Percentiles rank a stretch among this genome's conserved stretches.
phyloP scores from a whole-genome alignment of 1,140 invertebrate species.

The Listronotus oregonensis region DNA sequence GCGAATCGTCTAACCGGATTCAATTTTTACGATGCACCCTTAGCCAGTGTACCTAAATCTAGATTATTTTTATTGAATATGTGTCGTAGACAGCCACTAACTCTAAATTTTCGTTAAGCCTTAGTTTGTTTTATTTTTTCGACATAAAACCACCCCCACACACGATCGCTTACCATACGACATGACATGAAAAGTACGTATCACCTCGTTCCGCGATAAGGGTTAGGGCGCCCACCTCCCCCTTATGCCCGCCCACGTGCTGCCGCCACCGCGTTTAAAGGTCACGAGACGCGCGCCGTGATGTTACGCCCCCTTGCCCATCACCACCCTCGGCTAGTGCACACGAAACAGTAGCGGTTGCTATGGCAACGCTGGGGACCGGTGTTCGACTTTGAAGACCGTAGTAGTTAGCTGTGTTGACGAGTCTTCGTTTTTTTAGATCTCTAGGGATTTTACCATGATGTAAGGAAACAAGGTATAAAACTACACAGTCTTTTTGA shows the following conservation, averaged over 20 bases:
- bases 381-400: not conserved
- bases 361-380: slow-evolving; percentile 5
- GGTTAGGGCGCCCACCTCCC: slow-evolving; percentile 2
- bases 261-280: slow-evolving; percentile 29
- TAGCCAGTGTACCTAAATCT: too few species aligned
- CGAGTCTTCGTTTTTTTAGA: not conserved
- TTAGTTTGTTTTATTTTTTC: too few species aligned
- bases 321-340: not conserved
- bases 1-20: too few species aligned
- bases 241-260: slow-evolving; percentile 19
- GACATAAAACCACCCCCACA: not conserved
- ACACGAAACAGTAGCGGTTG: slow-evolving; percentile 13
- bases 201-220: slow-evolving; percentile 3
- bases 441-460: too few species aligned
- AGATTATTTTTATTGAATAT: too few species aligned
- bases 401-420: not conserved
- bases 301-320: slow-evolving; percentile 12
- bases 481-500: too few species aligned
- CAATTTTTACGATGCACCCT: too few species aligned
- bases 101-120: too few species aligned
- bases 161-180: slow-evolving; percentile 7
- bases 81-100: too few species aligned
- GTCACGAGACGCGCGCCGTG: slow-evolving; percentile 29
- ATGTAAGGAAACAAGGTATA: too few species aligned
- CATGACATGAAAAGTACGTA: slow-evolving; percentile 9